These are phyloP conservation scores for Argopecten irradians DNA, from an alignment of 1,140 invertebrate species.

Conservation along the genomic window DNA sequence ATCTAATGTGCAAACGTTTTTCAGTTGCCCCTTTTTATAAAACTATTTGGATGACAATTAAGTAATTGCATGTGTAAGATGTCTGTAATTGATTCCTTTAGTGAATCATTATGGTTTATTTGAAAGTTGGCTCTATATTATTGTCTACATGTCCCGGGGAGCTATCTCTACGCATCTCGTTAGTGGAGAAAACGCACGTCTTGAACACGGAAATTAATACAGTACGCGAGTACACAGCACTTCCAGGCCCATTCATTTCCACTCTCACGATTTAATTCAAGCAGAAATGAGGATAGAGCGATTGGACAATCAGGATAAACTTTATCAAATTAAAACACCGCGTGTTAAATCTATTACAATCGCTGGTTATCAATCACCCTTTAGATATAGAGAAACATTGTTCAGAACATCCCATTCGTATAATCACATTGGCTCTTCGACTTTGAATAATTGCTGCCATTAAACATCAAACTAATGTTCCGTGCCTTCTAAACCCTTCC, in stretches of 20 bases:
- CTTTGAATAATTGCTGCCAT: slow-evolving; percentile 11
- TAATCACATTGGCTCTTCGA: neutral
- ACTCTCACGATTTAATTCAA: slow-evolving; percentile 15
- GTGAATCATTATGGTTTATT: neutral
- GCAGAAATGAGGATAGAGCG: neutral
- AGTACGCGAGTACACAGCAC: neutral
- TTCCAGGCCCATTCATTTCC: neutral
- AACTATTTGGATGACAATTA: neutral
- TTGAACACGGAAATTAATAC: slow-evolving; percentile 2
- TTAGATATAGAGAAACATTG: neutral
- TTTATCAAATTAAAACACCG: slow-evolving; percentile 1
- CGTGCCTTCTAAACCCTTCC: neutral
- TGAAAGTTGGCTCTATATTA: neutral
- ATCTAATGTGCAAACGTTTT: neutral
- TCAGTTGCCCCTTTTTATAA: neutral
- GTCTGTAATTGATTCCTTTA: neutral
- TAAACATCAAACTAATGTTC: neutral
- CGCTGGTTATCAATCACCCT: neutral
- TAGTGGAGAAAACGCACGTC: neutral
- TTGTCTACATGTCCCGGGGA: neutral
- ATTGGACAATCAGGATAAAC: neutral
- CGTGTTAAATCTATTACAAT: slow-evolving; percentile 18
- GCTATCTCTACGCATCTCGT: neutral
- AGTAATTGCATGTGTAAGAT: neutral
- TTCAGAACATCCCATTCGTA: neutral